A percentile compares a stretch with the other conserved stretches of the same genome.
phyloP scores from a whole-genome alignment of 2,888 invertebrate genomes.

The Epicampocera succincta region DNA sequence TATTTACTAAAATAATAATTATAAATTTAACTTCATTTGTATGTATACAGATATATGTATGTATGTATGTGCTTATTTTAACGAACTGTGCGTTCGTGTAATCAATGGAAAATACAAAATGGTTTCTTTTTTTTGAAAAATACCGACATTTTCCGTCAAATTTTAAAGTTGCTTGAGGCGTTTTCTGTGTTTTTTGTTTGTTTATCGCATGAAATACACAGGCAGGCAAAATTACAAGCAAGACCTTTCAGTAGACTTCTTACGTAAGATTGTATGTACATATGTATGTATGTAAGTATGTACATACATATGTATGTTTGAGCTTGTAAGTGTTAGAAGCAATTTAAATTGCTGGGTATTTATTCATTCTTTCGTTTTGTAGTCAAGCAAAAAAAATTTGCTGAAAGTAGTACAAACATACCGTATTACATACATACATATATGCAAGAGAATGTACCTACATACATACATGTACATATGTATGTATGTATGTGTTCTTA shows the following conservation, averaged over 20 bases:
- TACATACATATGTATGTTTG: background rate
- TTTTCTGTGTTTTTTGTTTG: background rate
- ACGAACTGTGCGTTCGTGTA: no score
- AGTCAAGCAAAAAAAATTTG: no score
- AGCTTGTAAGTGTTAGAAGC: no score
- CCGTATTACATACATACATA: background rate
- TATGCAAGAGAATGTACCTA: no score
- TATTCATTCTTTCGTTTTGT: no score
- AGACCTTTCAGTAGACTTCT: conserved; percentile 17
- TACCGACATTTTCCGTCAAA: background rate
- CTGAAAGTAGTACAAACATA: background rate
- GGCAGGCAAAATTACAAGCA: conserved; percentile 3
- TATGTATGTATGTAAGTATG: background rate
- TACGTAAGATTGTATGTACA: background rate
- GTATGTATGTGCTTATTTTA: background rate
- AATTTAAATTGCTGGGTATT: no score
- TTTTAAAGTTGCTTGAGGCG: background rate
- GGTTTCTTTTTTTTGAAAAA: no score
- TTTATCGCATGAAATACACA: background rate
- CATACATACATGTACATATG: background rate
- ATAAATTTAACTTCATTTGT: no score
- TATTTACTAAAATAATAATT: no score
- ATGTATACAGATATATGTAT: no score
- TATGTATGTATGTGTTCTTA: background rate
- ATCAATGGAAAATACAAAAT: no score